A percentile compares a stretch with the other conserved stretches of the same genome.
These are phyloP conservation scores for Leucoptera coffeella DNA, from an alignment of 2,888 invertebrate genomes.

Conservation along the genomic window DNA sequence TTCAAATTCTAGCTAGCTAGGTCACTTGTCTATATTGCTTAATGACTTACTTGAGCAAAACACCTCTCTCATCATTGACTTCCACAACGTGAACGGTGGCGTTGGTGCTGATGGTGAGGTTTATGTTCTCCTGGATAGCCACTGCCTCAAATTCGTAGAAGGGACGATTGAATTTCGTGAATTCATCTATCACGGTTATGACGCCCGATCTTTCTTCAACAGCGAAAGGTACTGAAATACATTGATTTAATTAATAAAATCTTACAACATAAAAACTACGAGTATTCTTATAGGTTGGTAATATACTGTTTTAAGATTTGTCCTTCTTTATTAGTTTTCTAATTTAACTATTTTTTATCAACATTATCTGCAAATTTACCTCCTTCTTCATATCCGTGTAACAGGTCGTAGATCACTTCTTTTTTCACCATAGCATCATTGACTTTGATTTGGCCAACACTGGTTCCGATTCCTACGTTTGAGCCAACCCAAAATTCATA, in stretches of 20 bases:
- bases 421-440: constrained; percentile 64
- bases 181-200: constrained; percentile 74
- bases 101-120: constrained; percentile 70
- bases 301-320: too few species aligned
- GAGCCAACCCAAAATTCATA: constrained; percentile 88
- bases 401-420: constrained; percentile 67
- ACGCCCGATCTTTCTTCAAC: constrained; percentile 84
- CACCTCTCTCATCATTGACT: constrained; percentile 63
- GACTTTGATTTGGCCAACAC: constrained; percentile 77
- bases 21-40: too few species aligned
- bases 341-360: too few species aligned
- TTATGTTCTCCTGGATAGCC: constrained; percentile 56
- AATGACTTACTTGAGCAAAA: constrained; percentile 56
- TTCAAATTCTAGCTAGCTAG: too few species aligned
- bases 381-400: constrained; percentile 80
- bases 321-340: too few species aligned
- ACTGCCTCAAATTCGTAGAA: constrained; percentile 79
- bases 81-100: constrained; percentile 79
- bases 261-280: too few species aligned
- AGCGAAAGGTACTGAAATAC: constrained; percentile 75
- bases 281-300: too few species aligned
- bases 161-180: constrained; percentile 61
- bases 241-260: too few species aligned
- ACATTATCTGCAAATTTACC: constrained; percentile 55
- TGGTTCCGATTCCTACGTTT: constrained; percentile 79